Evolutionary conservation across 2,888 invertebrate species (phyloP).

Genomic region (Calliscelio sp.): DNA sequence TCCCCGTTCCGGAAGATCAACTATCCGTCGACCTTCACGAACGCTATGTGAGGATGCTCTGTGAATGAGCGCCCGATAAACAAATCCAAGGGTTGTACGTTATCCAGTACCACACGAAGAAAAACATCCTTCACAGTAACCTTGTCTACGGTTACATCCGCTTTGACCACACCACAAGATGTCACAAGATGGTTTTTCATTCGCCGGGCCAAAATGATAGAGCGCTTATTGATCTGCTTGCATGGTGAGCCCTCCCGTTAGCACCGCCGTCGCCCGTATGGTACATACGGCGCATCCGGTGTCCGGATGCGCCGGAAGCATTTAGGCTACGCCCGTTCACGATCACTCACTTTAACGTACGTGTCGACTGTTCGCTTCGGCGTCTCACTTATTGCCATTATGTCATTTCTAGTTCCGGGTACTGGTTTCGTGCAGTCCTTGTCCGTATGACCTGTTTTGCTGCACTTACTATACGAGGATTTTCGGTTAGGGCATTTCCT

Average conservation of each 20-base stretch:
- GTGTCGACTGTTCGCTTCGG: conserved; percentile 6
- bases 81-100: conserved; percentile 73
- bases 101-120: conserved; percentile 74
- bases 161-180: conserved; percentile 47
- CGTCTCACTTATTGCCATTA: conserved; percentile 8
- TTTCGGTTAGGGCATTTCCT: conserved; percentile 31
- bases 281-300: conserved; percentile 67
- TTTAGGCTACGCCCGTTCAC: no score
- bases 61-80: conserved; percentile 74
- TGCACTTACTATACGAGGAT: neutral
- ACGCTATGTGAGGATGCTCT: conserved; percentile 67
- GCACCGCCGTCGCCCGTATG: conserved; percentile 56
- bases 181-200: conserved; percentile 10
- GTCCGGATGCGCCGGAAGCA: conserved; percentile 39
- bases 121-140: conserved; percentile 56
- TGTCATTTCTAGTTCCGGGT: neutral
- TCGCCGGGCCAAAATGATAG: conserved; percentile 49
- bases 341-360: conserved; percentile 49
- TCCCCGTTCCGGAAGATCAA: conserved; percentile 25
- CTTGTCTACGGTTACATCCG: conserved; percentile 59
- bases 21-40: conserved; percentile 37
- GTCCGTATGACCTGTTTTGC: conserved; percentile 5
- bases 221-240: conserved; percentile 5
- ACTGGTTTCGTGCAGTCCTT: conserved; percentile 16
- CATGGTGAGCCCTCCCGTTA: conserved; percentile 21